These are phyloP conservation scores for Gymnoscelis rufifasciata DNA, from an alignment of 2,888 invertebrate species.

Conservation along the genomic window DNA sequence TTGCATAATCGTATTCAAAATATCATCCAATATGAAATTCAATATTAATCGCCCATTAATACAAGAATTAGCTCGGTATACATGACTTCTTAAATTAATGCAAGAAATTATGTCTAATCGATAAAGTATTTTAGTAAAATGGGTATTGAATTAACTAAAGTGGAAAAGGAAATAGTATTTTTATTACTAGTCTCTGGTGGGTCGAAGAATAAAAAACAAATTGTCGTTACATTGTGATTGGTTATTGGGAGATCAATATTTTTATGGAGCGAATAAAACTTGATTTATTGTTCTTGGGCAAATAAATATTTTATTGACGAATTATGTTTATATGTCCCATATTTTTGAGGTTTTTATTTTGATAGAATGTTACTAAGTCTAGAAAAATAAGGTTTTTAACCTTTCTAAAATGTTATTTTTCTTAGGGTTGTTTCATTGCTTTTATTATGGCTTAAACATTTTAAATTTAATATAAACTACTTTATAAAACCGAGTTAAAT, in stretches of 20 bases:
- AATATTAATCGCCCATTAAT: constrained; percentile 70
- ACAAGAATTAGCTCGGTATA: constrained; percentile 66
- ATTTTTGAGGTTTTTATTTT: neutral
- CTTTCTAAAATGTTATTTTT: too few species aligned
- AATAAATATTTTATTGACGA: constrained; percentile 14
- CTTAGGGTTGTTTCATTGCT: too few species aligned
- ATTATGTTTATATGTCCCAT: constrained; percentile 32
- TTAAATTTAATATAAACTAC: too few species aligned
- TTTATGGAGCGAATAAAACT: constrained; percentile 21
- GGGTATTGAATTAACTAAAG: constrained; percentile 46
- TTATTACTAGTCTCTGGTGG: constrained; percentile 37
- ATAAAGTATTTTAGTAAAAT: constrained; percentile 50
- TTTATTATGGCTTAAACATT: too few species aligned
- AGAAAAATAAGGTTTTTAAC: too few species aligned
- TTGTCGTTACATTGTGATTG: constrained; percentile 15
- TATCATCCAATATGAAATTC: constrained; percentile 66
- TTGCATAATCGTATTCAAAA: constrained; percentile 73
- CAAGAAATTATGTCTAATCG: constrained; percentile 54
- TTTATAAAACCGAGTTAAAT: too few species aligned
- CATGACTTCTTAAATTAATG: constrained; percentile 54
- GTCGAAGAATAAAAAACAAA: constrained; percentile 35
- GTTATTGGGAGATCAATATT: constrained; percentile 17
- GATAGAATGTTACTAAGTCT: neutral
- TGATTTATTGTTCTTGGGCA: constrained; percentile 19
- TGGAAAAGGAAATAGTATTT: constrained; percentile 49